These are phyloP conservation scores for Siniperca scherzeri DNA, from an alignment of 2,797 vertebrate genomes.

Conservation along the genomic window DNA sequence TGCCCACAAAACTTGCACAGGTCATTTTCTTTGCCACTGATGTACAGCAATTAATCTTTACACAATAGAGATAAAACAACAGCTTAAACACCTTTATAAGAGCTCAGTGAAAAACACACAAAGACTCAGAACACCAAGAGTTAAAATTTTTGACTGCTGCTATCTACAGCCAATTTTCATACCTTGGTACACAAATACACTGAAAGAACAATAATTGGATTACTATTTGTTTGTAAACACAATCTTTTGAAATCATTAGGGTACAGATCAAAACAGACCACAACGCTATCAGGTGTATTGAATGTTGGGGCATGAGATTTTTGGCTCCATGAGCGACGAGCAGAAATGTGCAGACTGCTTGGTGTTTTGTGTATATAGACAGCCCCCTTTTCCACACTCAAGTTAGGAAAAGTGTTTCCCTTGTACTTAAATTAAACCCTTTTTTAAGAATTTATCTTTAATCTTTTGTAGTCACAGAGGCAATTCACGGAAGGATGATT, in stretches of 20 bases:
- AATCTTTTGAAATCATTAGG: background rate
- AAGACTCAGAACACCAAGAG: background rate
- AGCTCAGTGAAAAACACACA: no score
- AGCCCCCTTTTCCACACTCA: background rate
- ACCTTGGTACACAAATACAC: background rate
- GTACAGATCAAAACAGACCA: background rate
- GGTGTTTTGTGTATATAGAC: background rate
- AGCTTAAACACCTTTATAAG: no score
- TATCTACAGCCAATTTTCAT: background rate
- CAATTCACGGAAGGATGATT: constrained; percentile 57
- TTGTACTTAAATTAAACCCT: constrained; percentile 46
- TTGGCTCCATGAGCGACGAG: background rate
- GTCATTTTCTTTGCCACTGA: background rate
- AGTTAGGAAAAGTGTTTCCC: background rate
- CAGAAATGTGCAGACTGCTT: background rate
- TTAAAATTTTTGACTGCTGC: background rate
- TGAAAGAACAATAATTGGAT: background rate
- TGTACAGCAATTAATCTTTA: background rate
- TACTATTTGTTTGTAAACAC: background rate
- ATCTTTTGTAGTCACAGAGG: constrained; percentile 45
- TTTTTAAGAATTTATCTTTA: constrained; percentile 34
- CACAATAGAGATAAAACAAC: no score
- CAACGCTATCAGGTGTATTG: background rate
- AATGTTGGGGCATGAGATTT: background rate
- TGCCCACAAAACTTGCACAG: background rate